A percentile compares a stretch with the other conserved stretches of the same genome.
These are phyloP conservation scores for Neelides sp. DNA, from an alignment of 1,140 invertebrate species.

Conservation along the genomic window DNA sequence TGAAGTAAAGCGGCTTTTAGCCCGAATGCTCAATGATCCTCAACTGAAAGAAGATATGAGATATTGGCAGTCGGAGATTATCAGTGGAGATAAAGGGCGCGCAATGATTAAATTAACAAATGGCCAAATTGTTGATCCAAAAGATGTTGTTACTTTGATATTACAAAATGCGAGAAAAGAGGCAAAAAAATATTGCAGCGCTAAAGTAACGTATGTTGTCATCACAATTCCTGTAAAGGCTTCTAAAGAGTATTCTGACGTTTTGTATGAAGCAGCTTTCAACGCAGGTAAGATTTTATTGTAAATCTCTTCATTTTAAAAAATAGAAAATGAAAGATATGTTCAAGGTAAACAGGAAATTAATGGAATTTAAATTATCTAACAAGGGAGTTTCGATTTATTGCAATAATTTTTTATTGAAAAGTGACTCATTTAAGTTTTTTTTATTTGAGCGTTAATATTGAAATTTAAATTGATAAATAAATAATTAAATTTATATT, in stretches of 20 bases:
- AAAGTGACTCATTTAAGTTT: too few relatives aligned
- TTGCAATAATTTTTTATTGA: too few relatives aligned
- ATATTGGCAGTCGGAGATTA: slow-evolving; percentile 33
- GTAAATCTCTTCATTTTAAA: too few relatives aligned
- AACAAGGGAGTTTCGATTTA: too few relatives aligned
- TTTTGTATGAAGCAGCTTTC: slow-evolving; percentile 80
- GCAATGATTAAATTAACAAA: slow-evolving; percentile 34
- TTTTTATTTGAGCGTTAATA: too few relatives aligned
- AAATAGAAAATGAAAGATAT: too few relatives aligned
- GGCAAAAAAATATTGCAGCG: slow-evolving; percentile 33
- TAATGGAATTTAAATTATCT: too few relatives aligned
- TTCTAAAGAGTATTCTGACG: slow-evolving; percentile 94
- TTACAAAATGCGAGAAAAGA: slow-evolving; percentile 38
- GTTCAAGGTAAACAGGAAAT: too few relatives aligned
- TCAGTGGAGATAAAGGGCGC: neutral
- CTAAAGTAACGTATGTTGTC: slow-evolving; percentile 79
- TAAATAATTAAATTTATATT: too few relatives aligned
- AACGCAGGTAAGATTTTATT: slow-evolving; percentile 90
- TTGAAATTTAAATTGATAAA: too few relatives aligned
- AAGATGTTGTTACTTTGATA: slow-evolving; percentile 43
- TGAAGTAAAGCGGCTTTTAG: slow-evolving; percentile 46
- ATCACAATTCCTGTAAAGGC: slow-evolving; percentile 97
- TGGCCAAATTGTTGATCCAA: slow-evolving; percentile 38
- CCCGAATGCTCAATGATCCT: slow-evolving; percentile 41
- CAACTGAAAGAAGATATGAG: slow-evolving; percentile 45